phyloP scores from a whole-genome alignment of 2,888 invertebrate species.

The Diplazon laetatorius region DNA sequence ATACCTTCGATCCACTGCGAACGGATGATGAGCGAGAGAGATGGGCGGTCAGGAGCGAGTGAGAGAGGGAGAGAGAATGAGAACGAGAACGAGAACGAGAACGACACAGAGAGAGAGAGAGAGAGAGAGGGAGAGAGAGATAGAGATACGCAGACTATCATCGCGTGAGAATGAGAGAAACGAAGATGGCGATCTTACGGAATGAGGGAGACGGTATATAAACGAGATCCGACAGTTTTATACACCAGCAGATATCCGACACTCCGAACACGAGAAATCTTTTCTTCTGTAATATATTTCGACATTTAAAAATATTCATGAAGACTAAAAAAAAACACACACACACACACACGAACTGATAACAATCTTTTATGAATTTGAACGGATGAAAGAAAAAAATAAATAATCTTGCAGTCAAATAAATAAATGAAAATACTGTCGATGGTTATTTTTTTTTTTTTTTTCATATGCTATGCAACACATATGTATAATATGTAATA shows the following conservation, averaged over 20 bases:
- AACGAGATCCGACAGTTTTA: constrained; percentile 33
- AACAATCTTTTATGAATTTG: background rate
- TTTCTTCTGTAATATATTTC: constrained; percentile 14
- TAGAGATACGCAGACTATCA: constrained; percentile 52
- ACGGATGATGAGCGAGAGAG: constrained; percentile 53
- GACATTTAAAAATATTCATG: background rate
- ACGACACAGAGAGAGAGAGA: constrained; percentile 62
- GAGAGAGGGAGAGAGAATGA: constrained; percentile 58
- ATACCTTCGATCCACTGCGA: constrained; percentile 76
- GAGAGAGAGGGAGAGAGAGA: constrained; percentile 61
- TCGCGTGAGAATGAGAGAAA: constrained; percentile 26
- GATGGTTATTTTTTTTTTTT: too few relatives aligned
- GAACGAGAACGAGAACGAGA: constrained; percentile 63
- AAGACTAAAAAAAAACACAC: background rate
- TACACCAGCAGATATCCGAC: constrained; percentile 26
- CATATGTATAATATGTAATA: too few relatives aligned
- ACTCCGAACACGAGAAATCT: constrained; percentile 21
- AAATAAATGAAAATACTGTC: too few relatives aligned
- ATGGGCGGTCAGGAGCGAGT: too few relatives aligned
- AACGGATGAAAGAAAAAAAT: too few relatives aligned
- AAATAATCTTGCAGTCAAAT: too few relatives aligned
- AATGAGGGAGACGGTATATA: constrained; percentile 34
- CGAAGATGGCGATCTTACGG: constrained; percentile 31
- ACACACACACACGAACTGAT: background rate
- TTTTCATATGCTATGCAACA: too few relatives aligned